Percentiles rank a stretch among this genome's conserved stretches.
Evolutionary conservation across 2,113 vertebrate species (phyloP).

Genomic region (Sapajus apella): DNA sequence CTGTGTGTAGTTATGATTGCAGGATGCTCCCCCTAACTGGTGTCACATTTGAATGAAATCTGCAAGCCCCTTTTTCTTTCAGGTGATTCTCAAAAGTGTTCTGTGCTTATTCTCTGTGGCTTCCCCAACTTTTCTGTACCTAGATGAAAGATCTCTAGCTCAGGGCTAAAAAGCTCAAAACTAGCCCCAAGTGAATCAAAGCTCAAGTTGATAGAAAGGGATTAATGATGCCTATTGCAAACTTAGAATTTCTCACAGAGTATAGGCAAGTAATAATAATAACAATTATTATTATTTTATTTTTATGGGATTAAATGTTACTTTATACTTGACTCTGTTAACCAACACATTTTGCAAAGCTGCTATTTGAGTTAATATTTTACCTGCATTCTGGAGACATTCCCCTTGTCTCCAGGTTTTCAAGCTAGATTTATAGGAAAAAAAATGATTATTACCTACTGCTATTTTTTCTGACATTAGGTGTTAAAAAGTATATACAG

Average conservation of each 20-base stretch:
- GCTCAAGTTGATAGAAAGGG: background rate
- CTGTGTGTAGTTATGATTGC: background rate
- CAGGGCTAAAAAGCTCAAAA: background rate
- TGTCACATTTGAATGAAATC: constrained; percentile 44
- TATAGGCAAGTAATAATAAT: background rate
- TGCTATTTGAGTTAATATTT: background rate
- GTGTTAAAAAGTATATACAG: background rate
- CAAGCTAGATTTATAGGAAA: background rate
- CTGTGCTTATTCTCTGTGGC: background rate
- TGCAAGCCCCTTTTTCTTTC: background rate
- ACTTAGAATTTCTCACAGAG: background rate
- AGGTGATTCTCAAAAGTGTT: background rate
- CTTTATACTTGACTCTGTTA: background rate
- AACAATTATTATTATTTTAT: background rate
- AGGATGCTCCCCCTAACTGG: background rate
- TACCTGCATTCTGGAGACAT: background rate
- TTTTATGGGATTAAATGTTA: background rate
- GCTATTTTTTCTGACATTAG: background rate
- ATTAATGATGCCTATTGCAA: background rate
- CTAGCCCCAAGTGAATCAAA: background rate
- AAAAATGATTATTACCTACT: background rate
- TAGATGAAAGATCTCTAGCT: background rate
- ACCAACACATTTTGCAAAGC: background rate
- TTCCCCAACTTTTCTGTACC: background rate
- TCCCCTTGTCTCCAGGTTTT: background rate